phyloP scores from a whole-genome alignment of 2,888 invertebrate genomes.

The Lithophane socia region DNA sequence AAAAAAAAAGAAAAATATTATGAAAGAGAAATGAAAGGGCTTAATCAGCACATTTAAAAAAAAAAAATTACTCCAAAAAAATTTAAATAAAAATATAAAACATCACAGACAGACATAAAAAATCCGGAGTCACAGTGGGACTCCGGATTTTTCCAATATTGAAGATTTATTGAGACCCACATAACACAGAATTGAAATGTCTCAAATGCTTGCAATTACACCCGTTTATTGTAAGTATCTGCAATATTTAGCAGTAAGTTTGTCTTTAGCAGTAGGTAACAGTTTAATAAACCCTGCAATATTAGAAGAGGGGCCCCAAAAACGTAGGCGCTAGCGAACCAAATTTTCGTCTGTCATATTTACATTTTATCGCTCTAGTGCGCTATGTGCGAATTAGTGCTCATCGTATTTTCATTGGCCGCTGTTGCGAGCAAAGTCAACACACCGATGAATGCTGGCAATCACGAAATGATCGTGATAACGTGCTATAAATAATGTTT shows the following conservation, averaged over 20 bases:
- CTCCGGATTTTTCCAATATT: not conserved
- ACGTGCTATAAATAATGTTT: conserved; percentile 2
- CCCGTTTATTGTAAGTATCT: not conserved
- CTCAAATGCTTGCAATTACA: not conserved
- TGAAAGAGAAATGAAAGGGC: no score
- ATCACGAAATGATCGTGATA: conserved; percentile 12
- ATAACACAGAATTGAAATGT: not conserved
- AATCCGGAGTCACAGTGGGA: no score
- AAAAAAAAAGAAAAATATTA: no score
- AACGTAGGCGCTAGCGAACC: conserved; percentile 3
- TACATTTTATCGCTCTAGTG: conserved; percentile 20
- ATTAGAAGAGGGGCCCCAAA: not conserved
- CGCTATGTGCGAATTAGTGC: conserved; percentile 19
- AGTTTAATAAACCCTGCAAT: not conserved
- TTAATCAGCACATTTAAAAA: no score
- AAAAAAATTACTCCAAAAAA: no score
- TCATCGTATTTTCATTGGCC: conserved; percentile 22
- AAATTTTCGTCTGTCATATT: conserved; percentile 14
- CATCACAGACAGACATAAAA: no score
- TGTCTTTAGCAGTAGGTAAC: not conserved
- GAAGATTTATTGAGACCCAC: not conserved
- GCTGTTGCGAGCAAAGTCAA: conserved; percentile 3
- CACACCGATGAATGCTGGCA: conserved; percentile 10
- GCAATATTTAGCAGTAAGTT: no score
- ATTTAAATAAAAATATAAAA: no score